Evolutionary conservation across 2,113 vertebrate genomes (phyloP).

Genomic region (Stomatorhinus ivindoensis): DNA sequence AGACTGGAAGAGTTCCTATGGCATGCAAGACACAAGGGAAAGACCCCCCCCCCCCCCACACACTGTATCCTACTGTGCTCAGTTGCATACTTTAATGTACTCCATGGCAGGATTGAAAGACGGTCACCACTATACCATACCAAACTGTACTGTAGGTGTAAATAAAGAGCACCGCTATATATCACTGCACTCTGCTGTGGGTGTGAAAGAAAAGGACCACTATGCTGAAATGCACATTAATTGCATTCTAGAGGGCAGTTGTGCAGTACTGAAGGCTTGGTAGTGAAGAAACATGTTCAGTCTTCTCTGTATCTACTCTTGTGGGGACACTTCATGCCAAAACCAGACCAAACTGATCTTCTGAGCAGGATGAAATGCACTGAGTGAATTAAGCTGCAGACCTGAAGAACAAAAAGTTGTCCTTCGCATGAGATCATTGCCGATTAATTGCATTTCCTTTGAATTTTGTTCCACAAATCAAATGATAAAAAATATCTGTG

Average conservation of each 20-base stretch:
- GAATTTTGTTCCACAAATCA: neutral
- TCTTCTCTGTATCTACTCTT: neutral
- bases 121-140: no score
- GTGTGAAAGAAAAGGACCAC: neutral
- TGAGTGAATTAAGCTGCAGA: neutral
- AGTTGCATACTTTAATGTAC: neutral
- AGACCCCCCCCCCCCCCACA: neutral
- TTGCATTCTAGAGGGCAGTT: neutral
- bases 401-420: neutral
- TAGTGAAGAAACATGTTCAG: neutral
- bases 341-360: neutral
- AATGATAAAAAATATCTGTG: neutral
- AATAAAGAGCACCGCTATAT: neutral
- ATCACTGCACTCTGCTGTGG: neutral
- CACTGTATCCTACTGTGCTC: neutral
- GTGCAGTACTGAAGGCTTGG: neutral
- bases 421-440: neutral
- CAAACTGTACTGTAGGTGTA: neutral
- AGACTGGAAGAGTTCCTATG: slow-evolving; percentile 52
- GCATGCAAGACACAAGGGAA: neutral
- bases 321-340: neutral
- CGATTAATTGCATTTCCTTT: neutral
- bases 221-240: neutral
- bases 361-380: neutral
- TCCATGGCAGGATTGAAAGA: neutral